Percentiles rank a stretch among this genome's conserved stretches.
Conservation (phyloP, 1,140 invertebrate genomes). For the Lithobius niger region DNA sequence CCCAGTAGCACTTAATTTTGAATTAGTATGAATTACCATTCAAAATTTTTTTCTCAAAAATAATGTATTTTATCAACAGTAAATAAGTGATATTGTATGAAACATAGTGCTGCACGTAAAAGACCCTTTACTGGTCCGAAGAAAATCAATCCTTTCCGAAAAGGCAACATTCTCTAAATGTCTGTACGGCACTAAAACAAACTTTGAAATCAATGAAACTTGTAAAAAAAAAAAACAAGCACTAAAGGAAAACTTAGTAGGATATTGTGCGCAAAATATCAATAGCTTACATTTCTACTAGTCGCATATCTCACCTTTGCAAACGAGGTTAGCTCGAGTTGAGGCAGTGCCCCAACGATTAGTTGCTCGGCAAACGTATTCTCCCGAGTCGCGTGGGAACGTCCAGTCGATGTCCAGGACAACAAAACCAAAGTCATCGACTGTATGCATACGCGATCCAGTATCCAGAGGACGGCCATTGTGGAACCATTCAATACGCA, state of each 20-base stretch:
- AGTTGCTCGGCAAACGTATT: constrained; percentile 69
- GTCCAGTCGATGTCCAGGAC: constrained; percentile 75
- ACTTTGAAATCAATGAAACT: constrained; percentile 25
- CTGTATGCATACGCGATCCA: constrained; percentile 70
- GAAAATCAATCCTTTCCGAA: too few species aligned
- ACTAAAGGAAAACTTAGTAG: background rate
- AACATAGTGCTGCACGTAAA: too few species aligned
- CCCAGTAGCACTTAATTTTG: too few species aligned
- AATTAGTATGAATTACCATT: too few species aligned
- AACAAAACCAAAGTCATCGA: constrained; percentile 88
- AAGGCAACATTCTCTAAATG: too few species aligned
- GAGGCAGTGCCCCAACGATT: constrained; percentile 73
- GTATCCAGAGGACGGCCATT: constrained; percentile 64
- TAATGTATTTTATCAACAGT: too few species aligned
- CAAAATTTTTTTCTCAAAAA: too few species aligned
- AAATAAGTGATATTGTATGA: too few species aligned
- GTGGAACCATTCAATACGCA: constrained; percentile 88
- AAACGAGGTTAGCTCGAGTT: constrained; percentile 66
- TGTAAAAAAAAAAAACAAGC: background rate
- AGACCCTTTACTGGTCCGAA: too few species aligned
- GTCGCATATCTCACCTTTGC: constrained; percentile 42
- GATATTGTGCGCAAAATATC: background rate
- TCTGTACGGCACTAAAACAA: too few species aligned
- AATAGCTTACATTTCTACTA: constrained; percentile 6
- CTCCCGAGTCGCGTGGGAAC: constrained; percentile 68